Evolutionary conservation across 2,113 vertebrate genomes (phyloP), one percentile per base, ranked within the genome.

Genomic region (Saimiri boliviensis): DNA sequence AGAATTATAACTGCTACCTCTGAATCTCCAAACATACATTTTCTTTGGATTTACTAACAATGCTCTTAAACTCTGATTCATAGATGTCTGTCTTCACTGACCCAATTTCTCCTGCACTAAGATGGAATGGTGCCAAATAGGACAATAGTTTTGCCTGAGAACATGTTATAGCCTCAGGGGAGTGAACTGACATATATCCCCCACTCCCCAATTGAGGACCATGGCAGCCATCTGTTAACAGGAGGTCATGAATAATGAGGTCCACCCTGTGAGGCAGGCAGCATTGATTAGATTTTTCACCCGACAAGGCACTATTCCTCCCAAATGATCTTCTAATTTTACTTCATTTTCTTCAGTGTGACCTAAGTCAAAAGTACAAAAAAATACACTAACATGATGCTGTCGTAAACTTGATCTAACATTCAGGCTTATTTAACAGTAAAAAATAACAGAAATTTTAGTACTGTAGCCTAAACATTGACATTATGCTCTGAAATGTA

Each of bases 251-350:
- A 94, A 93, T 66, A 96, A 83, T 76, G 42, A 97, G 89, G 17
- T 40, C 12, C 20, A 45, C 58, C 63, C 56, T 63, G 8, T 32
- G 84, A 95, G 70, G 21, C 83, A 83, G n/a, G 6, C 16, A 91
- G 0, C 47, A 63, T 7, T 94, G 89, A 86, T 96, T 89, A 58
- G 47, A 95, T 81, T 81, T 97, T 93, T 70, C 32, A 56, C 58
- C 90, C 71, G 56, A 49, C 12, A 42, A 88, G 49, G 30, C 12
- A 14, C 25, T 63, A 85, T 84, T 86, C 42, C 73, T 93, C 56
- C 70, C 60, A 89, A 96, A 91, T 88, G 79, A 76, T 91, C 68
- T 89, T 93, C 82, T 2, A 45, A 60, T 91, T 74, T 94, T 96
- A 91, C 70, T 90, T 94, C 4, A 85, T 52, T 89, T 96, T 93